Conservation (phyloP, 2,113 vertebrate species). For the Dascyllus trimaculatus region DNA sequence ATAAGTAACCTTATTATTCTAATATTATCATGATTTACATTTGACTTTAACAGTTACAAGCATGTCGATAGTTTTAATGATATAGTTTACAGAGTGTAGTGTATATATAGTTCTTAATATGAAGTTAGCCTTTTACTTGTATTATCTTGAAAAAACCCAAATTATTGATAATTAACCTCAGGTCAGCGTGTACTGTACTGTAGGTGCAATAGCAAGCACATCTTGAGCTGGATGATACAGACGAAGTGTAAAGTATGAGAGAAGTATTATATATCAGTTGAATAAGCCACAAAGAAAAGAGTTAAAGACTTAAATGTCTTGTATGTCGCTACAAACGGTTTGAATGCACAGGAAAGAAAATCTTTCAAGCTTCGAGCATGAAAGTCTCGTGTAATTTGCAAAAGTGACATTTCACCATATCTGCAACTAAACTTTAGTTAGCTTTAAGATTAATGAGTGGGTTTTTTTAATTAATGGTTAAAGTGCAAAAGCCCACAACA, state of each 20-base stretch:
- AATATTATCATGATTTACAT: slow-evolving; percentile 53
- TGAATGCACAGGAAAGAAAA: neutral
- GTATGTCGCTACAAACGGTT: neutral
- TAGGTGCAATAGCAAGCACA: slow-evolving; percentile 61
- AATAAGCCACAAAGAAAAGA: slow-evolving; percentile 29
- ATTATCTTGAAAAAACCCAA: slow-evolving; percentile 49
- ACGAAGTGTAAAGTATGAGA: slow-evolving; percentile 7
- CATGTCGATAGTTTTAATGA: slow-evolving; percentile 39
- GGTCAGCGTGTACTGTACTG: slow-evolving; percentile 57
- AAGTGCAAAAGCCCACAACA: neutral
- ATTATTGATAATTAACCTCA: slow-evolving; percentile 64
- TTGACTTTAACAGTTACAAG: slow-evolving; percentile 45
- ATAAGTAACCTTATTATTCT: slow-evolving; percentile 45
- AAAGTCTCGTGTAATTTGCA: neutral
- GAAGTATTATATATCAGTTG: slow-evolving; percentile 29
- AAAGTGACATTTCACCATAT: slow-evolving; percentile 5
- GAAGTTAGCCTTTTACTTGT: slow-evolving; percentile 49
- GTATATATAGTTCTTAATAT: slow-evolving; percentile 58
- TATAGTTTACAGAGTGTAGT: slow-evolving; percentile 48
- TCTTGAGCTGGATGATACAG: slow-evolving; percentile 33
- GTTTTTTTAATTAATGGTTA: neutral
- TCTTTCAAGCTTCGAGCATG: neutral
- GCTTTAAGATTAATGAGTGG: neutral
- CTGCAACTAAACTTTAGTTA: neutral
- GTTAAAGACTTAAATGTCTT: neutral